Base-by-base conservation (phyloP, 2,797 vertebrate genomes). In the Hypotaenidia okinawae region DNA sequence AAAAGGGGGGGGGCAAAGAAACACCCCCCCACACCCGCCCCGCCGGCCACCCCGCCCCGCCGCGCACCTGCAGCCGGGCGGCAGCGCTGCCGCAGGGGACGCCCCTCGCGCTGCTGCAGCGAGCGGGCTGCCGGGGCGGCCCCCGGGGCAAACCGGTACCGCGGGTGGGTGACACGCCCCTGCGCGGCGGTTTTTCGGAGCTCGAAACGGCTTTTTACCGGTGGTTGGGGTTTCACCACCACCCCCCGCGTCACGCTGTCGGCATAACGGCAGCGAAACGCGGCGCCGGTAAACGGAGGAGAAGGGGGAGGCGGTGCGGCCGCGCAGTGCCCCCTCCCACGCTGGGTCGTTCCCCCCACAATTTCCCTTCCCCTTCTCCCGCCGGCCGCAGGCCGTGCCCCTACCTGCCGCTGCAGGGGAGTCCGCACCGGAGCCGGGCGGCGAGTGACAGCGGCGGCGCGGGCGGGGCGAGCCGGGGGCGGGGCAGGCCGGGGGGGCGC, bases 51-150 rank as follows among this genome's bases (percentile, higher is more conserved):
- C 58, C 58, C 49, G 14, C 59, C 32, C 72, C 63, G 82, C 70
- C 82, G 58, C 61, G 80, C 91, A 47, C 79, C 87, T 61, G 85
- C 88, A 90, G 81, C 81, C 81, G 67, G 62, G 62, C 33, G 73
- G 67, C 78, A 49, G 84, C 84, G 84, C 87, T 90, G 93, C 93
- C 93, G 90, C 93, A 84, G 93, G 83, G 86, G 93, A 58, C 93
- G 86, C 77, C 72, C 93, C 86, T 64, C 5, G 8, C 77, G 5
- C 89, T 16, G 82, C 82, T 73, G 90, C 93, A 79, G 74, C 54
- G 28, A 28, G 28, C 67, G 32, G 47, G 67, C 77, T 66, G n/a
- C 69, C 37, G 30, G 18, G 51, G 43, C 64, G 23, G 11, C 32
- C 32, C 68, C 61, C 87, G 32, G 43, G 43, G 43, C 43, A 17